phyloP scores from a whole-genome alignment of 53 echinoderm and acorn worm genomes.

The Pentamera pediparva region DNA sequence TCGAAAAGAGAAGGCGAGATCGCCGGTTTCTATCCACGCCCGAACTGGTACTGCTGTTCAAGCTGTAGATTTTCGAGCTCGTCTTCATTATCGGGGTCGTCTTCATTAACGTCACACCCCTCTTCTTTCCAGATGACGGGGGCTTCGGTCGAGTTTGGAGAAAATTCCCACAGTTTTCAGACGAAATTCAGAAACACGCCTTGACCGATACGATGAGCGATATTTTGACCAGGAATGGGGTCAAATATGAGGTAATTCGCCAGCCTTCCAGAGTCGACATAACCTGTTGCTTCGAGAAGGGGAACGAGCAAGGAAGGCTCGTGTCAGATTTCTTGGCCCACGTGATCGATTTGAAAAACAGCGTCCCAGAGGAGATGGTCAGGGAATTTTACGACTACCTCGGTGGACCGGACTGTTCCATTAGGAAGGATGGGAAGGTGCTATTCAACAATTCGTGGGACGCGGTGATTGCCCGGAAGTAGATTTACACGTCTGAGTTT shows the following conservation, averaged over 20 bases:
- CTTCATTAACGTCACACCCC: too few species aligned
- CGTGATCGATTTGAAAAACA: background rate
- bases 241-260: background rate
- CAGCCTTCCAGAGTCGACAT: slow-evolving; percentile 32
- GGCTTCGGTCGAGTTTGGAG: background rate
- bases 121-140: background rate
- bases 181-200: slow-evolving; percentile 6
- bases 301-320: slow-evolving; percentile 9
- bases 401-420: slow-evolving; percentile 22
- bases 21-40: too few species aligned
- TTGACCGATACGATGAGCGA: background rate
- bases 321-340: slow-evolving; percentile 25
- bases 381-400: slow-evolving; percentile 15
- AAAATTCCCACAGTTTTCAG: background rate
- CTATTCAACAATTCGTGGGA: slow-evolving; percentile 33
- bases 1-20: too few species aligned
- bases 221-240: background rate
- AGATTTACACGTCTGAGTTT: too few species aligned
- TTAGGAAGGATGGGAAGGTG: slow-evolving; percentile 4
- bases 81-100: too few species aligned
- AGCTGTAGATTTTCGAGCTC: too few species aligned
- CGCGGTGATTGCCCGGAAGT: slow-evolving; percentile 11
- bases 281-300: slow-evolving; percentile 15
- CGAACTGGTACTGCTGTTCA: too few species aligned
- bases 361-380: background rate